Evolutionary conservation across 2,888 invertebrate genomes (phyloP).

Genomic region (Mactromeris polynyma): DNA sequence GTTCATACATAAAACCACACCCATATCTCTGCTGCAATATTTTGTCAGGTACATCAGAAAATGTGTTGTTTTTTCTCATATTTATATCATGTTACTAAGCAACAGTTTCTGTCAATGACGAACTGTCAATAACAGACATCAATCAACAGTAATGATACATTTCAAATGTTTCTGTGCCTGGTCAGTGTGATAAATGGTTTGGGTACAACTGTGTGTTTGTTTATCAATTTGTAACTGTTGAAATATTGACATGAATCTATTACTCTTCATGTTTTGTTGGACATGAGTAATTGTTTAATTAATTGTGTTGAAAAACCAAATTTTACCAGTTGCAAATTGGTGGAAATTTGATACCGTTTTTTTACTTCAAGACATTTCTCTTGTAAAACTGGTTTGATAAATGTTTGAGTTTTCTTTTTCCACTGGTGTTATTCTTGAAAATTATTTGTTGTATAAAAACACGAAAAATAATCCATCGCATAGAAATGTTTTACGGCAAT

Average conservation of each 20-base stretch:
- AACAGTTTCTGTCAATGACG: constrained; percentile 4
- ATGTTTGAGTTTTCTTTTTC: too few species aligned
- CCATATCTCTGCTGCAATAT: constrained; percentile 4
- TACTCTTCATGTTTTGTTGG: not conserved
- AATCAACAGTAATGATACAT: constrained; percentile 6
- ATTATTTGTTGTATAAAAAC: not conserved
- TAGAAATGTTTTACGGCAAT: not conserved
- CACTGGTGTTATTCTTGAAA: not conserved
- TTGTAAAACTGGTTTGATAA: too few species aligned
- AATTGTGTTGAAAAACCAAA: not conserved
- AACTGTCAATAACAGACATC: constrained; percentile 29
- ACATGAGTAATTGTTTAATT: constrained; percentile 1
- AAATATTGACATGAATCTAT: constrained; percentile 10
- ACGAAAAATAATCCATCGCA: not conserved
- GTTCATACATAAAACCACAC: not conserved
- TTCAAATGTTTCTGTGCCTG: not conserved
- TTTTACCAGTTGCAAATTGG: too few species aligned
- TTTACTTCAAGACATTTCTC: too few species aligned
- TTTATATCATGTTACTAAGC: not conserved
- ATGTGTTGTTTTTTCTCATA: not conserved
- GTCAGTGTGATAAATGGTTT: constrained; percentile 11
- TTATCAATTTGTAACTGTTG: constrained; percentile 32
- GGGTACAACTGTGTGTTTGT: not conserved
- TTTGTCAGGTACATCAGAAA: not conserved
- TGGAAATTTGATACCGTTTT: too few species aligned